Evolutionary conservation across 2,797 vertebrate species (phyloP).

Genomic region (Pantherophis vulpinus): DNA sequence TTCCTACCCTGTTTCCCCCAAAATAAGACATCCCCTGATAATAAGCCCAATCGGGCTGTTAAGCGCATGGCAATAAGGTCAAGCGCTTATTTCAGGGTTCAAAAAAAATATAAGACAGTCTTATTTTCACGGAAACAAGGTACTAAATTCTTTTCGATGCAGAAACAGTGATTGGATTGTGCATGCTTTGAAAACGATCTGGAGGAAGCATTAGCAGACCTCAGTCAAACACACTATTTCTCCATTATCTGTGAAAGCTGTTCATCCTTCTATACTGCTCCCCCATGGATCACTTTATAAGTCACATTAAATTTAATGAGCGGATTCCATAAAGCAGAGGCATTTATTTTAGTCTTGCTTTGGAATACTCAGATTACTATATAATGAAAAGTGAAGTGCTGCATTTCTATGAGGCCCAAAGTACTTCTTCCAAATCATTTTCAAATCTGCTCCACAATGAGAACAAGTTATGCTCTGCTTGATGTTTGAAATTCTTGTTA

Average conservation of each 20-base stretch:
- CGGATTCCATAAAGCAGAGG: not conserved
- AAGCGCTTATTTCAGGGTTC: too few species aligned
- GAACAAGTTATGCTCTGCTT: not conserved
- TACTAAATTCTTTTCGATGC: not conserved
- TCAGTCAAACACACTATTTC: not conserved
- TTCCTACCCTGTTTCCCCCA: not conserved
- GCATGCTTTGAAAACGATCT: not conserved
- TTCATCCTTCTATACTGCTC: not conserved
- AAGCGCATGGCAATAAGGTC: too few species aligned
- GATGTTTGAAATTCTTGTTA: not conserved
- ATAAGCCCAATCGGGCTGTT: too few species aligned
- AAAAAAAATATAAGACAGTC: too few species aligned
- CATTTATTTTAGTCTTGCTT: not conserved
- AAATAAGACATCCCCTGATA: too few species aligned
- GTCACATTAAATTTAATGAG: not conserved
- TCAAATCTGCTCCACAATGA: not conserved
- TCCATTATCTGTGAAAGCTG: not conserved
- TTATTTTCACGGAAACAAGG: too few species aligned
- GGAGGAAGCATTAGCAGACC: not conserved
- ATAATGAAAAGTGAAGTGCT: not conserved
- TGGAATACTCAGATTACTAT: not conserved
- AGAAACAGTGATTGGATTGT: not conserved
- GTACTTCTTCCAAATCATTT: not conserved
- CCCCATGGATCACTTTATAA: not conserved
- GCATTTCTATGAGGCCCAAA: not conserved